Evolutionary conservation across 2,113 vertebrate species (phyloP).

Genomic region (Symphodus melops): DNA sequence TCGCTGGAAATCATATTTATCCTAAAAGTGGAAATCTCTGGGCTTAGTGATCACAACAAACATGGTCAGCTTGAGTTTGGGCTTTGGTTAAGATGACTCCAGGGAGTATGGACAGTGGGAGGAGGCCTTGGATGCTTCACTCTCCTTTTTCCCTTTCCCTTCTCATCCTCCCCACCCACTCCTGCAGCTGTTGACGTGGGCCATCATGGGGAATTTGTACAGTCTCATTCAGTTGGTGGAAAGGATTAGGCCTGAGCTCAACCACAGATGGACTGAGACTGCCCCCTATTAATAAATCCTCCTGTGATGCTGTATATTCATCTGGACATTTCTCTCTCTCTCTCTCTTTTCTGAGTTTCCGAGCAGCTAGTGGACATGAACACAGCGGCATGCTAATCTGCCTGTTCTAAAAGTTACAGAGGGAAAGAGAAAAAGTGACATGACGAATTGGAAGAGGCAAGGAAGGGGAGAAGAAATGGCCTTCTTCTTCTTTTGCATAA

Average conservation of each 20-base stretch:
- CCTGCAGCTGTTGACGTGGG: conserved; percentile 67
- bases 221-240: conserved; percentile 58
- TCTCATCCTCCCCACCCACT: conserved; percentile 60
- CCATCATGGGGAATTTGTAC: conserved; percentile 69
- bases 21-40: conserved; percentile 52
- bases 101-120: conserved; percentile 52
- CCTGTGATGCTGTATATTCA: conserved; percentile 61
- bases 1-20: conserved; percentile 63
- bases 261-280: conserved; percentile 73
- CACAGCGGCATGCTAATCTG: conserved; percentile 69
- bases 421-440: conserved; percentile 46
- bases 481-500: conserved; percentile 72
- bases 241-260: conserved; percentile 70
- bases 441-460: conserved; percentile 65
- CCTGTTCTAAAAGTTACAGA: conserved; percentile 62
- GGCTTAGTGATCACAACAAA: conserved; percentile 63
- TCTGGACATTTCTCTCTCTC: conserved; percentile 19
- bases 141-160: conserved; percentile 19
- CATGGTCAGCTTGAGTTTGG: conserved; percentile 42
- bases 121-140: conserved; percentile 62
- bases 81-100: conserved; percentile 67
- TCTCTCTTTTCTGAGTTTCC: neutral
- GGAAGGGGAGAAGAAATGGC: neutral
- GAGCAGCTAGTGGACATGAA: conserved; percentile 62
- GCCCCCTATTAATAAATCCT: conserved; percentile 76